phyloP scores from a whole-genome alignment of 2,113 vertebrate species.

The Bubo scandiacus region DNA sequence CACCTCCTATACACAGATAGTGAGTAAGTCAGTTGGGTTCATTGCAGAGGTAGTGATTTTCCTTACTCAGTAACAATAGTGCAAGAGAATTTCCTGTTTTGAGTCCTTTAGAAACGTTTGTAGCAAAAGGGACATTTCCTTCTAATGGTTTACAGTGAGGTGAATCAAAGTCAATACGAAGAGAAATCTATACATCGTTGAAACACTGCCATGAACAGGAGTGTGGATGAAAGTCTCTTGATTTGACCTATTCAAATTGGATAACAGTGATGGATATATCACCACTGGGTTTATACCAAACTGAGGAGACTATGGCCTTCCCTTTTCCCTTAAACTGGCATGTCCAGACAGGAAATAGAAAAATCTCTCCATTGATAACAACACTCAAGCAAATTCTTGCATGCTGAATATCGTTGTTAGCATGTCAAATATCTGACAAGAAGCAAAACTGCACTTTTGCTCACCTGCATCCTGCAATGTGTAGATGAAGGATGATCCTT shows the following conservation, averaged over 20 bases:
- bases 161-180: background rate
- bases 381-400: background rate
- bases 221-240: background rate
- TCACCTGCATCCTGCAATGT: background rate
- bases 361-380: background rate
- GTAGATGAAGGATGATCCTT: background rate
- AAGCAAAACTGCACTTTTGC: background rate
- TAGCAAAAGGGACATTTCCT: background rate
- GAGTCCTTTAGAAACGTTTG: background rate
- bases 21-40: background rate
- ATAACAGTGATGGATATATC: background rate
- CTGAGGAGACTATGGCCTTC: background rate
- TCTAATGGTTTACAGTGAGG: background rate
- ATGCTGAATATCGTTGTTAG: background rate
- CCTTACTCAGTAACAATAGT: background rate
- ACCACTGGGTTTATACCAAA: background rate
- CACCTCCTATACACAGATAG: background rate
- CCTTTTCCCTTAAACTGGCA: background rate
- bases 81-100: background rate
- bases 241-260: background rate
- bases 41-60: background rate
- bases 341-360: background rate
- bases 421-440: background rate
- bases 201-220: background rate
- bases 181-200: background rate